A percentile compares a stretch with the other conserved stretches of the same genome.
Evolutionary conservation across 2,888 invertebrate genomes (phyloP).

Genomic region (Trichogramma dendrolimi): DNA sequence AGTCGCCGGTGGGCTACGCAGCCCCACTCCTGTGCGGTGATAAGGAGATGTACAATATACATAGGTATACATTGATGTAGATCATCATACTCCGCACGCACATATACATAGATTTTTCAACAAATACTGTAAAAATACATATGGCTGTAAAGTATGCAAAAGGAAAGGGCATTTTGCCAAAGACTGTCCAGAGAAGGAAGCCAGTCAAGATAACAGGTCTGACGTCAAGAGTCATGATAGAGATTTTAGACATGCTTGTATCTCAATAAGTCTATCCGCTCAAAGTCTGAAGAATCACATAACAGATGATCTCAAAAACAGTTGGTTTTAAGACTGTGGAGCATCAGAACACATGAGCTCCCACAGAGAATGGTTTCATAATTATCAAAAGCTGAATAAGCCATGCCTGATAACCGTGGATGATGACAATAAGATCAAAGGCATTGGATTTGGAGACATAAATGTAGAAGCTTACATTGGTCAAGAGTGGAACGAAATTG

Average conservation of each 20-base stretch:
- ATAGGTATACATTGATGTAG: no score
- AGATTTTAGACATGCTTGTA: constrained; percentile 29
- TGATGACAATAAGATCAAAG: constrained; percentile 32
- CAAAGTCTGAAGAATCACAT: constrained; percentile 25
- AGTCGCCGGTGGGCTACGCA: no score
- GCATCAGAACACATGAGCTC: constrained; percentile 38
- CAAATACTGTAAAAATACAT: constrained; percentile 35
- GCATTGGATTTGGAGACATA: constrained; percentile 34
- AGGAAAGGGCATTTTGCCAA: constrained; percentile 36
- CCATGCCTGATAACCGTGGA: constrained; percentile 26
- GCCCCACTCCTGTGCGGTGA: no score
- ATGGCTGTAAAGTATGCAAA: constrained; percentile 35
- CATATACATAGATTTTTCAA: no score
- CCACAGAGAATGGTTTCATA: constrained; percentile 32
- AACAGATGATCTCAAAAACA: constrained; percentile 17
- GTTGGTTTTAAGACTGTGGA: constrained; percentile 36
- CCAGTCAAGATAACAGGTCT: constrained; percentile 10
- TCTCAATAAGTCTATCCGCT: constrained; percentile 29
- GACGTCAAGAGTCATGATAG: constrained; percentile 3
- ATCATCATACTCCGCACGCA: no score
- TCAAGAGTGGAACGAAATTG: constrained; percentile 29
- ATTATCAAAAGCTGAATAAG: constrained; percentile 28
- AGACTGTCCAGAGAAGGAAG: constrained; percentile 29
- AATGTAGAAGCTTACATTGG: constrained; percentile 36
- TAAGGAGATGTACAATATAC: no score